Percentiles rank a stretch among this genome's conserved stretches.
These are phyloP conservation scores for Apostichopus japonicus DNA, from an alignment of 35 echinoderm and acorn worm genomes.

Conservation along the genomic window DNA sequence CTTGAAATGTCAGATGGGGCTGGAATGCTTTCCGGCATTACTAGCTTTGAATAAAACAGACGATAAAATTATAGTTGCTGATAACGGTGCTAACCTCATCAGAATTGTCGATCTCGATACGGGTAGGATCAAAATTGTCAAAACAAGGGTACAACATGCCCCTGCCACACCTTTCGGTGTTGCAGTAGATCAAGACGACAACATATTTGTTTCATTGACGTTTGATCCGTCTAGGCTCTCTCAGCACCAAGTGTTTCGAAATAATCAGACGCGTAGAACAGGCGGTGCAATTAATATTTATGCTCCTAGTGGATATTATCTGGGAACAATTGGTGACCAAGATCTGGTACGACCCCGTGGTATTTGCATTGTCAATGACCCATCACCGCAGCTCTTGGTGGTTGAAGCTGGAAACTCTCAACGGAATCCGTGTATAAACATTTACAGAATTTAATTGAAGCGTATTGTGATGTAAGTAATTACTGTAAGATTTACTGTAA, in stretches of 20 bases:
- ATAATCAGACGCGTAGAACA: background rate
- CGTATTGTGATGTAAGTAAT: too few species aligned
- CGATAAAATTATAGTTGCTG: constrained; percentile 16
- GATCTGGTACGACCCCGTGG: constrained; percentile 38
- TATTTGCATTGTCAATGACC: background rate
- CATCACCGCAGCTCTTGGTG: background rate
- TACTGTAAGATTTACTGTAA: too few species aligned
- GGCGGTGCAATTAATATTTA: background rate
- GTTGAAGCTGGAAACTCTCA: background rate
- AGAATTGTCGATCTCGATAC: background rate
- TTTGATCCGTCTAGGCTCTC: background rate
- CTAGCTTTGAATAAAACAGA: constrained; percentile 31
- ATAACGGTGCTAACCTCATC: background rate
- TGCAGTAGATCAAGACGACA: constrained; percentile 5
- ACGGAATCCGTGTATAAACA: background rate
- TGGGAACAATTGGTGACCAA: constrained; percentile 20
- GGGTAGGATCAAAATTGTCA: constrained; percentile 15
- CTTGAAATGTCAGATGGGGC: too few species aligned
- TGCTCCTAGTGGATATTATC: constrained; percentile 16
- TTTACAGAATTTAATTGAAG: background rate
- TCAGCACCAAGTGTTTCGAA: background rate
- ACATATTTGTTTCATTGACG: constrained; percentile 28
- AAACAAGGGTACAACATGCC: background rate
- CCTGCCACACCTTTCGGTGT: constrained; percentile 33
- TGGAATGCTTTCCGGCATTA: background rate